Evolutionary conservation across 1,140 invertebrate genomes (phyloP).

Genomic region (Bombus balteatus): DNA sequence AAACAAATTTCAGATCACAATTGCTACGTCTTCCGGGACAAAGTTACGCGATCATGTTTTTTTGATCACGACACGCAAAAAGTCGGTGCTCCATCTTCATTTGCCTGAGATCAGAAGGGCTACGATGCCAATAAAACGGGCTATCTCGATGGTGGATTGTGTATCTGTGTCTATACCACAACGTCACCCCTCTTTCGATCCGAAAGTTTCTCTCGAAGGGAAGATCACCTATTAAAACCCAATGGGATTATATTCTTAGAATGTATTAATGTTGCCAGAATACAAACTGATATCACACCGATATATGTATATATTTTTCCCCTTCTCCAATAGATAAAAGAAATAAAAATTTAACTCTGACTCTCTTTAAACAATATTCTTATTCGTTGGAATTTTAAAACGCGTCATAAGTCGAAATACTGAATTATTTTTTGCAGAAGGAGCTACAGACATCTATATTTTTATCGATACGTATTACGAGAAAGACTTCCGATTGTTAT

Average conservation of each 20-base stretch:
- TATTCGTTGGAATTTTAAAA: too few relatives aligned
- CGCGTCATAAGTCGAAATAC: too few relatives aligned
- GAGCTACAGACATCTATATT: background rate
- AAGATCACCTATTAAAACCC: conserved; percentile 68
- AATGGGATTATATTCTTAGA: conserved; percentile 70
- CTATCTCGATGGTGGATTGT: conserved; percentile 68
- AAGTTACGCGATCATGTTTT: conserved; percentile 30
- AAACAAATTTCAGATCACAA: too few relatives aligned
- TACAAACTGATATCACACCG: conserved; percentile 1
- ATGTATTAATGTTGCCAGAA: conserved; percentile 1
- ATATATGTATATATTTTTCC: background rate
- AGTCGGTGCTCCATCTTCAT: conserved; percentile 77
- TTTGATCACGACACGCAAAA: conserved; percentile 49
- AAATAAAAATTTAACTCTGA: background rate
- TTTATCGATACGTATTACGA: background rate
- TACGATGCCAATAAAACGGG: conserved; percentile 79
- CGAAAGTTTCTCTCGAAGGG: conserved; percentile 62
- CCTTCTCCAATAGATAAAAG: background rate
- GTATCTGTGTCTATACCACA: conserved; percentile 57
- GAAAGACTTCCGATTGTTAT: background rate
- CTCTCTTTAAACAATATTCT: too few relatives aligned
- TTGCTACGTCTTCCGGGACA: background rate
- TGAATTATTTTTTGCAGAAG: background rate
- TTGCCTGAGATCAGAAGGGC: conserved; percentile 75
- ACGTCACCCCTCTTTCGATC: conserved; percentile 51